These are phyloP conservation scores for Elgaria multicarinata DNA, from an alignment of 2,113 vertebrate genomes.

Conservation along the genomic window DNA sequence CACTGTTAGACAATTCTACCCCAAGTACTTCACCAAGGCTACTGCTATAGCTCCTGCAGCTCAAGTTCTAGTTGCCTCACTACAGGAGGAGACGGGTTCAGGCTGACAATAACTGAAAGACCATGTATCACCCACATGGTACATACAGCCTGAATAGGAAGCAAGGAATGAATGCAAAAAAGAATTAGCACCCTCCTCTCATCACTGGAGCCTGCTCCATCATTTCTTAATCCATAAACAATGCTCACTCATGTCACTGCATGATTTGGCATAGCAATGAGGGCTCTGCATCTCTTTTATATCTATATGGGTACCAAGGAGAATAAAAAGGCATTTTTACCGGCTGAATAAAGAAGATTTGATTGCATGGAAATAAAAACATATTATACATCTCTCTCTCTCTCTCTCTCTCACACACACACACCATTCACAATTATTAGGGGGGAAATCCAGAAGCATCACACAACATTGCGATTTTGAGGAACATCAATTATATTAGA, in stretches of 20 bases:
- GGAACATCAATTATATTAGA: background rate
- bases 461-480: background rate
- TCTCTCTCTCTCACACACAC: no score
- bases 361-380: background rate
- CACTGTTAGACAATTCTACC: background rate
- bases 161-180: conserved; percentile 34
- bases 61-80: background rate
- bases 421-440: background rate
- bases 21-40: background rate
- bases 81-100: no score
- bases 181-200: conserved; percentile 5
- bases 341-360: background rate
- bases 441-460: background rate
- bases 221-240: conserved; percentile 40
- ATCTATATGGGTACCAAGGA: background rate
- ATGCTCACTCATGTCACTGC: conserved; percentile 9
- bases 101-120: background rate
- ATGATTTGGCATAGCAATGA: background rate
- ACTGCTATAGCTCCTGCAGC: background rate
- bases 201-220: conserved; percentile 37
- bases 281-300: background rate
- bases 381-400: background rate
- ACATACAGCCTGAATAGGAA: conserved; percentile 27
- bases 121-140: background rate
- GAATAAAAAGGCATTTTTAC: background rate